Base-by-base conservation (phyloP, 2,797 vertebrate genomes). In the Babyrousa celebensis region DNA sequence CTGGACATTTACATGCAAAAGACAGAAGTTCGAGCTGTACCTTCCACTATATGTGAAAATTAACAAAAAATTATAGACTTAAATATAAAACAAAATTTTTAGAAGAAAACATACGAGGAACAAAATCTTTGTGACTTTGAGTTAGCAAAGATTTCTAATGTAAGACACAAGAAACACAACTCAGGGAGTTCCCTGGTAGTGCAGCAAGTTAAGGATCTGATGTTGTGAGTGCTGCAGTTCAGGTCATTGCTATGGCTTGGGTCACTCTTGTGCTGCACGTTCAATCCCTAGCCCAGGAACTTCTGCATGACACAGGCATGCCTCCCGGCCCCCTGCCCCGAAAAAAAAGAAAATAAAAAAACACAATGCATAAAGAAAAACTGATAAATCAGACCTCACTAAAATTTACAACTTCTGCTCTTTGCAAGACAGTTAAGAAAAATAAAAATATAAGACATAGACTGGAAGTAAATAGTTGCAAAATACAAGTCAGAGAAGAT, bases 381-480 rank as follows among this genome's bases (percentile, higher is more conserved):
- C 2, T 63, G 32, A 70, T 43, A 86, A 92, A 94, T 43, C 11
- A 25, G 58, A 85, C 23, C 7, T 87, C 62, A 83, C 16, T 88
- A 72, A 93, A 96, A 95, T 87, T 62, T 74, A 54, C 79, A 94
- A 70, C 52, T 89, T 87, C 43, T 85, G 27, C 17, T 87, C 40
- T 96, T 85, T 80, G 43, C 80, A 71, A 94, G 6, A 95, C 32
- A 67, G 65, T 84, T 91, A 85, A 91, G n/a, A 93, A 95, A 96
- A 95, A 87, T 86, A 32, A 89, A 93, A 95, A 71, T 29, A 72
- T 1, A 75, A 48, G n/a, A 94, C 20, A 87, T 12, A 85, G 25
- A 94, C 12, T 65, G 60, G 4, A 12, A 85, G 17, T 85, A 93
- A 91, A 62, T 27, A 91, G 40, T 56, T 93, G 15, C 11, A 83